These are phyloP conservation scores for Eristalis pertinax DNA, from an alignment of 2,888 invertebrate species.

Conservation along the genomic window DNA sequence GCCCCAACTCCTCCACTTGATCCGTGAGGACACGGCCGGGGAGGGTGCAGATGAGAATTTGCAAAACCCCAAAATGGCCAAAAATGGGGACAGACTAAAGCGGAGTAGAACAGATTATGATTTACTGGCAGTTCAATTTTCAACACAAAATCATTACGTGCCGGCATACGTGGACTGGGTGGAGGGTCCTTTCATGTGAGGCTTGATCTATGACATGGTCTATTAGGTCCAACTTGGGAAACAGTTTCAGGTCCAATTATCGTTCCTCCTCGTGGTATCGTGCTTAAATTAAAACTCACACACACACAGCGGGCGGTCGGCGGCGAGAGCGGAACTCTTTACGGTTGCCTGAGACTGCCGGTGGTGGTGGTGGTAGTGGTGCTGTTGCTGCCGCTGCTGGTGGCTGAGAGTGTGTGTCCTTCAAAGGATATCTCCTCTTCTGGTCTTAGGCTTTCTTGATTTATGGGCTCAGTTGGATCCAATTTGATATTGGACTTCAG, in stretches of 20 bases:
- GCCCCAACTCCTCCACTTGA: not conserved
- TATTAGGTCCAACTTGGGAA: slow-evolving; percentile 68
- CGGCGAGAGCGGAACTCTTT: not conserved
- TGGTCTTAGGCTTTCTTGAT: not conserved
- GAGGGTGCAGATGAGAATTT: slow-evolving; percentile 44
- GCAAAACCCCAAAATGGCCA: slow-evolving; percentile 29
- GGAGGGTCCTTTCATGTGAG: slow-evolving; percentile 40
- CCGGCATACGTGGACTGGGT: not conserved
- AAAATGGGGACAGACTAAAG: slow-evolving; percentile 12
- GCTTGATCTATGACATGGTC: slow-evolving; percentile 70
- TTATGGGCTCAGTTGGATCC: not conserved
- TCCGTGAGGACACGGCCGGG: no score
- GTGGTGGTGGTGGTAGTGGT: no score
- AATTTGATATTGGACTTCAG: not conserved
- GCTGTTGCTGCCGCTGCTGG: no score
- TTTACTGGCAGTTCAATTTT: slow-evolving; percentile 72
- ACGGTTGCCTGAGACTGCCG: not conserved
- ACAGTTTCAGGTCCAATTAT: slow-evolving; percentile 70
- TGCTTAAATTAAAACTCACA: slow-evolving; percentile 56
- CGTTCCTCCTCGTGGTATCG: slow-evolving; percentile 50
- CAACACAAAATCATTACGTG: slow-evolving; percentile 59
- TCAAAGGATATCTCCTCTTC: slow-evolving; percentile 3
- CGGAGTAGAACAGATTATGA: slow-evolving; percentile 57
- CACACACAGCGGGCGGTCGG: not conserved
- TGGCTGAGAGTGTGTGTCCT: not conserved